A percentile compares a stretch with the other conserved stretches of the same genome.
These are phyloP conservation scores for Pecten maximus DNA, from an alignment of 2,888 invertebrate species.

Conservation along the genomic window DNA sequence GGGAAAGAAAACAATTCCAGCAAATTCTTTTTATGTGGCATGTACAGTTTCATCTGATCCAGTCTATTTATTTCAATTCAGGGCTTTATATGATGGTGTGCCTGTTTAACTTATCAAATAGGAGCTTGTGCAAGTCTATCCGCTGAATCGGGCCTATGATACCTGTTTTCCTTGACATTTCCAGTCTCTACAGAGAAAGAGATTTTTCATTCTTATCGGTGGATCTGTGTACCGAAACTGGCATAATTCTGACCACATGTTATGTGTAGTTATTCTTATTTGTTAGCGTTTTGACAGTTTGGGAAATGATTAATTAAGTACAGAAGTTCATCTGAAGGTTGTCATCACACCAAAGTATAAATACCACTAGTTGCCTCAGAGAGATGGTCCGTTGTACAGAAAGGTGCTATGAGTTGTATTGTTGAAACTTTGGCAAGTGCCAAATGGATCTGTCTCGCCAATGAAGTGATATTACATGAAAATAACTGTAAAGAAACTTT, in stretches of 20 bases:
- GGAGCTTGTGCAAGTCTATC: neutral
- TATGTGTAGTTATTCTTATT: neutral
- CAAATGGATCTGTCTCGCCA: neutral
- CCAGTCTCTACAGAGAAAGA: neutral
- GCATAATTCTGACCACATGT: conserved; percentile 30
- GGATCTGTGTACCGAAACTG: neutral
- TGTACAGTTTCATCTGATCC: too few relatives aligned
- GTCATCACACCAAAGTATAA: neutral
- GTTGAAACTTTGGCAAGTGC: neutral
- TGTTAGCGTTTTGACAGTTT: conserved; percentile 16
- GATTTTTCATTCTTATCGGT: neutral
- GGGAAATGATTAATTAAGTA: neutral
- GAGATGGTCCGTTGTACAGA: neutral
- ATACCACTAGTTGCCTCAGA: neutral
- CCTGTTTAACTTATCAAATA: too few relatives aligned
- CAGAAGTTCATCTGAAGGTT: neutral
- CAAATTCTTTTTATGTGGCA: too few relatives aligned
- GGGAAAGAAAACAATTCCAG: too few relatives aligned
- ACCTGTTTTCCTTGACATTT: neutral
- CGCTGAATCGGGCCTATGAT: neutral
- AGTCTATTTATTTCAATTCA: too few relatives aligned
- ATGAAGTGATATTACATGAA: neutral
- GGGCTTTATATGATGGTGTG: too few relatives aligned
- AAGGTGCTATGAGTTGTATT: neutral
- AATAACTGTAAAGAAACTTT: neutral